These are phyloP conservation scores for Agapornis canus DNA, from an alignment of 2,797 vertebrate genomes.

Conservation along the genomic window DNA sequence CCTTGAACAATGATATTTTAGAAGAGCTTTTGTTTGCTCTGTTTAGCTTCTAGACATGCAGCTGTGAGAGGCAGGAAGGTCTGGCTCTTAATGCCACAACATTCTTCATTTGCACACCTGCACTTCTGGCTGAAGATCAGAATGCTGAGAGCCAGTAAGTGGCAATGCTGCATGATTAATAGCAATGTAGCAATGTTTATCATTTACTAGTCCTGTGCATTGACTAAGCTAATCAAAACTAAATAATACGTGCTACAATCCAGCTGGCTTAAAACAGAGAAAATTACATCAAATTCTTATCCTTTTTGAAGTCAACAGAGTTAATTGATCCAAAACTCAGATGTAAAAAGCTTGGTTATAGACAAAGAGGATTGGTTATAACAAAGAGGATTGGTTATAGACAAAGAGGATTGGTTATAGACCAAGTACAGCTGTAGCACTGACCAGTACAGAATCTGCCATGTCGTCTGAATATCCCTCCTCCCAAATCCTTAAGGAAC, in stretches of 20 bases:
- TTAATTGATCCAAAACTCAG: not conserved
- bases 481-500: not conserved
- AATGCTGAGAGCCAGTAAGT: not conserved
- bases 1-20: not conserved
- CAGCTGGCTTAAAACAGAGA: not conserved
- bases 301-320: not conserved
- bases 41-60: slow-evolving; percentile 7
- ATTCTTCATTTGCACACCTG: slow-evolving; percentile 41
- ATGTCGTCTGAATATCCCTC: not conserved
- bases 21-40: not conserved
- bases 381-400: not conserved
- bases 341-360: not conserved
- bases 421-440: not conserved
- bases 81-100: not conserved
- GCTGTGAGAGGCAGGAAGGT: not conserved
- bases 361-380: not conserved
- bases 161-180: not conserved
- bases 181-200: not conserved
- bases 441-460: not conserved
- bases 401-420: not conserved
- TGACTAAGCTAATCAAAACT: not conserved
- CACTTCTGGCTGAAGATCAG: slow-evolving; percentile 8
- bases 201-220: not conserved
- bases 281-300: not conserved
- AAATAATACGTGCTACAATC: not conserved